Percentiles rank a stretch among this genome's conserved stretches.
Evolutionary conservation across 2,797 vertebrate species (phyloP).

Genomic region (Leptatherina wallacei): DNA sequence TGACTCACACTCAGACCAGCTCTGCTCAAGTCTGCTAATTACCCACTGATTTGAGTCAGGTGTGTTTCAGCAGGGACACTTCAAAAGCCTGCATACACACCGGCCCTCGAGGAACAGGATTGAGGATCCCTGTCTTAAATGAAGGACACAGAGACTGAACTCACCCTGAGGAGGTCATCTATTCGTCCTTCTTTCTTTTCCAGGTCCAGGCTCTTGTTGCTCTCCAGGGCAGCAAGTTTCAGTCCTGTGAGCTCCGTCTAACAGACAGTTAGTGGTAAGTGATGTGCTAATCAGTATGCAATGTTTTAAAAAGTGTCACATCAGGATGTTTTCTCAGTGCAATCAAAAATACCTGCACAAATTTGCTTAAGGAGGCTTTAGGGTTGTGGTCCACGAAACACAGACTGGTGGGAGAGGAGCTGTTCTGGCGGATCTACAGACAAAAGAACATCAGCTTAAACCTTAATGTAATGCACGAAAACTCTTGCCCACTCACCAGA

Average conservation of each 20-base stretch:
- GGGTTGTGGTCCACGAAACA: conserved; percentile 94
- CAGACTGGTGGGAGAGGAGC: conserved; percentile 95
- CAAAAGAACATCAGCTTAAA: conserved; percentile 18
- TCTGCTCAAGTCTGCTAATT: too few relatives aligned
- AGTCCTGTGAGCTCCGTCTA: conserved; percentile 97
- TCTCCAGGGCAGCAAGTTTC: conserved; percentile 98
- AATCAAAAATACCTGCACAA: conserved; percentile 87
- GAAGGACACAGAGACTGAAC: not conserved
- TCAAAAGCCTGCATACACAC: too few relatives aligned
- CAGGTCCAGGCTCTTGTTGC: conserved; percentile 99
- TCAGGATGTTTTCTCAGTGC: not conserved
- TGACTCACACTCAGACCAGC: too few relatives aligned
- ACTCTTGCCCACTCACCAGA: not conserved
- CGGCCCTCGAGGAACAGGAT: too few relatives aligned
- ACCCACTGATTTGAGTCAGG: too few relatives aligned
- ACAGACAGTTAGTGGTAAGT: not conserved
- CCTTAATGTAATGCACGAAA: not conserved
- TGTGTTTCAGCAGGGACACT: too few relatives aligned
- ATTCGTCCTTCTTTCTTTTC: conserved; percentile 99
- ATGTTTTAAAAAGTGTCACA: not conserved
- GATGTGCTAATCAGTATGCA: conserved; percentile 21
- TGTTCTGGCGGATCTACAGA: conserved; percentile 93
- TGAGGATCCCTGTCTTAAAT: not conserved
- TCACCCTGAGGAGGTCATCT: conserved; percentile 99
- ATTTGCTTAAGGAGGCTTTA: conserved; percentile 94